These are phyloP conservation scores for Nothocercus julius DNA, from an alignment of 2,113 vertebrate species.

Conservation along the genomic window DNA sequence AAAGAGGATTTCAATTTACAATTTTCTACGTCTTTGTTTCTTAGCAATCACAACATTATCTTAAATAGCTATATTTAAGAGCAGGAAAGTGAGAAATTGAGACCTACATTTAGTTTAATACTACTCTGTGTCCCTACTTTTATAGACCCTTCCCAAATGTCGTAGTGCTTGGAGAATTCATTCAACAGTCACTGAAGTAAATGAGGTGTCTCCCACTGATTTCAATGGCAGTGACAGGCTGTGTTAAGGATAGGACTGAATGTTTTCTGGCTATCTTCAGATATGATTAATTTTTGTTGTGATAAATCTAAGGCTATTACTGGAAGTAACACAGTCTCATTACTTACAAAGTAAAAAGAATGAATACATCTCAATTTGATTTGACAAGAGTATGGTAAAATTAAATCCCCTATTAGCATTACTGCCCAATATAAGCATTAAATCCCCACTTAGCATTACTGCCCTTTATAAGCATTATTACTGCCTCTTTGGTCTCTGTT, in stretches of 20 bases:
- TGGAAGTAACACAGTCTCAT: not conserved
- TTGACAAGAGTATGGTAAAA: not conserved
- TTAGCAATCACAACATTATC: not conserved
- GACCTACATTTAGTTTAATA: not conserved
- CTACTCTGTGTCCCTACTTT: not conserved
- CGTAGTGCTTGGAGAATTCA: not conserved
- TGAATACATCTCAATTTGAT: not conserved
- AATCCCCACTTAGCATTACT: not conserved
- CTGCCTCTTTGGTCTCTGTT: not conserved
- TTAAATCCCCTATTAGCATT: not conserved
- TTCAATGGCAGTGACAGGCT: not conserved
- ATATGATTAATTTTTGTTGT: not conserved
- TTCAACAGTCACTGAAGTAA: not conserved
- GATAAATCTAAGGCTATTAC: not conserved
- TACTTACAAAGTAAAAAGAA: not conserved
- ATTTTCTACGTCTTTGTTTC: not conserved
- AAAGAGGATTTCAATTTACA: not conserved
- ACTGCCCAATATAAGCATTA: not conserved
- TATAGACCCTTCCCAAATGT: not conserved
- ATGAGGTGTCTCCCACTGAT: not conserved
- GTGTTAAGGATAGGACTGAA: not conserved
- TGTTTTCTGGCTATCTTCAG: not conserved
- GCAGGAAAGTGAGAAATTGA: not conserved
- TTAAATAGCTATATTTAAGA: not conserved
- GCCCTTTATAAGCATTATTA: not conserved